These are phyloP conservation scores for Loripinus fragilis DNA, from an alignment of 2,888 invertebrate species.

Conservation along the genomic window DNA sequence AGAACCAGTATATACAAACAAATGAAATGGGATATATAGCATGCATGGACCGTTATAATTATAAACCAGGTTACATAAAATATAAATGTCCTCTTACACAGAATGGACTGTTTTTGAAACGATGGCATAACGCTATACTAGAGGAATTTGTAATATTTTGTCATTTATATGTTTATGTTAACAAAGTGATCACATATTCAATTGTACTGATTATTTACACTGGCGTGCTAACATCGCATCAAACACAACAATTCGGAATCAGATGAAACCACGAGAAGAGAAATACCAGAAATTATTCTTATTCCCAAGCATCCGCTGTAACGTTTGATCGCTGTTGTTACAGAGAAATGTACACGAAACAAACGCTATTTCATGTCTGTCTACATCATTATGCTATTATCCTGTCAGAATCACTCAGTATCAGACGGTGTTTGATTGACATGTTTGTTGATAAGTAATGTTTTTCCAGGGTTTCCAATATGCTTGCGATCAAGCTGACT, in stretches of 20 bases:
- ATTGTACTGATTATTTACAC: constrained; percentile 10
- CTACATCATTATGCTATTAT: constrained; percentile 47
- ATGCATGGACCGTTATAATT: too few species aligned
- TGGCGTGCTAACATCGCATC: constrained; percentile 5
- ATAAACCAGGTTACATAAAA: too few species aligned
- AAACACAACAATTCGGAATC: neutral
- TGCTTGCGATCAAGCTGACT: constrained; percentile 10
- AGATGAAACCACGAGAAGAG: neutral
- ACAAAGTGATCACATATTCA: neutral
- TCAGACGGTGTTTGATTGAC: constrained; percentile 51
- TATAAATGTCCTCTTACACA: too few species aligned
- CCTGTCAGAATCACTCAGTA: constrained; percentile 44
- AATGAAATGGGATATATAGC: too few species aligned
- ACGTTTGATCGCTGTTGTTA: constrained; percentile 20
- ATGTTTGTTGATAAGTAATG: constrained; percentile 52
- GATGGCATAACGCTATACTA: too few species aligned
- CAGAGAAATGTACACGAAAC: constrained; percentile 35
- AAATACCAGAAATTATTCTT: constrained; percentile 18
- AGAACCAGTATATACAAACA: too few species aligned
- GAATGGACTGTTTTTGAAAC: too few species aligned
- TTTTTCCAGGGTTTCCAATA: constrained; percentile 22
- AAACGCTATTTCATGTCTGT: constrained; percentile 55
- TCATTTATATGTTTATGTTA: neutral
- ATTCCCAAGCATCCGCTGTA: constrained; percentile 18
- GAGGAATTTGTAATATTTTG: neutral